Conservation (phyloP, 2,888 invertebrate genomes). For the Celastrina argiolus region DNA sequence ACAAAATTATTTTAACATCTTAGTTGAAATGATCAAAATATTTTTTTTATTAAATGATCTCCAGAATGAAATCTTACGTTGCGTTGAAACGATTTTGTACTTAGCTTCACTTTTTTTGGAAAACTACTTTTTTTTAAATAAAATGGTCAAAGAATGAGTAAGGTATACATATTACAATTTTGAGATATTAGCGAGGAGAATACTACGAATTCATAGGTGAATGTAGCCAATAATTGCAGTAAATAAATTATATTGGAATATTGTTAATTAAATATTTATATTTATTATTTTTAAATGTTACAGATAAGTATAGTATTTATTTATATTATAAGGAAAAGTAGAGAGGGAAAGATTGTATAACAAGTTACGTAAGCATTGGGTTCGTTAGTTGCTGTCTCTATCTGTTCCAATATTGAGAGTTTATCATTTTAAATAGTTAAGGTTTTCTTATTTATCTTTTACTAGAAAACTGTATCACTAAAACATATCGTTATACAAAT, state of each 20-base stretch:
- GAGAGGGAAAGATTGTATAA: not conserved
- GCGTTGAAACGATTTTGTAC: too few species aligned
- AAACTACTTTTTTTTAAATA: too few species aligned
- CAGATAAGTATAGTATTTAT: conserved; percentile 18
- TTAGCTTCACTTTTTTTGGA: too few species aligned
- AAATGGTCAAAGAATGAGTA: too few species aligned
- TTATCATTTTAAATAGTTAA: not conserved
- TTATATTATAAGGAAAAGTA: not conserved
- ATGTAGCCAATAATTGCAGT: conserved; percentile 7
- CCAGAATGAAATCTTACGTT: too few species aligned
- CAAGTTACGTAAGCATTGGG: not conserved
- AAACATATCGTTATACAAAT: not conserved
- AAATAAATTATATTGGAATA: conserved; percentile 11
- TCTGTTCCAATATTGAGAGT: not conserved
- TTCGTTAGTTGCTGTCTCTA: not conserved
- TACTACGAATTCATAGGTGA: not conserved
- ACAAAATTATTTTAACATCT: too few species aligned
- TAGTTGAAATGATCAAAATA: too few species aligned
- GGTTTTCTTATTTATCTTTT: not conserved
- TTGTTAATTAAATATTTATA: conserved; percentile 12
- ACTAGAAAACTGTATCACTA: not conserved
- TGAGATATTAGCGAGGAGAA: not conserved
- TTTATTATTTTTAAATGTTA: conserved; percentile 8
- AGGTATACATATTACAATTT: not conserved
- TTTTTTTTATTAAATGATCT: too few species aligned